These are phyloP conservation scores for Brachyrhaphis roseni DNA, from an alignment of 2,797 vertebrate species.

Conservation along the genomic window DNA sequence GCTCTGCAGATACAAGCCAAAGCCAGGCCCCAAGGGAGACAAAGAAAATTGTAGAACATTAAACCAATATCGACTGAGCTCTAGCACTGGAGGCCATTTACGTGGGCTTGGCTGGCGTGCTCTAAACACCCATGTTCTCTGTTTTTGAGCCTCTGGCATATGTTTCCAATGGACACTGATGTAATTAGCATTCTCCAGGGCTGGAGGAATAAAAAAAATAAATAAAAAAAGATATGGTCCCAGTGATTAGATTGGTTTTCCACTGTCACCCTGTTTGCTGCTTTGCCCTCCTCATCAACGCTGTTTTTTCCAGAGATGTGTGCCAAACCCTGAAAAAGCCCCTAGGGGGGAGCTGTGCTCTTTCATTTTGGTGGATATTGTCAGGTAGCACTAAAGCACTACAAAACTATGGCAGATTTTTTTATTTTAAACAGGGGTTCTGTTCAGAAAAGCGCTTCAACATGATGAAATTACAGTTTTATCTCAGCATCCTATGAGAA, in stretches of 20 bases:
- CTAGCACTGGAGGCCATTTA: constrained; percentile 37
- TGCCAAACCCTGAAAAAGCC: constrained; percentile 33
- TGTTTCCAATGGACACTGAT: constrained; percentile 59
- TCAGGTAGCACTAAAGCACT: constrained; percentile 30
- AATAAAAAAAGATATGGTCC: constrained; percentile 52
- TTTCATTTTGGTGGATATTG: constrained; percentile 37
- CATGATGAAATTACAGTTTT: constrained; percentile 18
- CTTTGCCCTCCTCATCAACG: constrained; percentile 14
- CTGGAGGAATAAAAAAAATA: constrained; percentile 33
- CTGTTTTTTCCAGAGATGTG: constrained; percentile 12
- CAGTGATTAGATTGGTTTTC: constrained; percentile 60
- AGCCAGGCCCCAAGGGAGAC: constrained; percentile 36
- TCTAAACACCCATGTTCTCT: constrained; percentile 26
- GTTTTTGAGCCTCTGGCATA: constrained; percentile 45
- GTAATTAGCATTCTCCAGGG: constrained; percentile 44
- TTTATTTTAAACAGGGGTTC: constrained; percentile 22
- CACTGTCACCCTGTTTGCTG: constrained; percentile 32
- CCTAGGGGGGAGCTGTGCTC: constrained; percentile 20
- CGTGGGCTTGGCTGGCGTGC: constrained; percentile 26
- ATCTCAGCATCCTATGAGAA: constrained; percentile 1
- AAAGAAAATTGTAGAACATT: constrained; percentile 40
- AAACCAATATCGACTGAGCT: constrained; percentile 50
- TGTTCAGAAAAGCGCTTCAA: constrained; percentile 21
- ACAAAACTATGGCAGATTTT: constrained; percentile 14
- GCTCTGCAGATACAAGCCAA: constrained; percentile 35